A percentile compares a stretch with the other conserved stretches of the same genome.
Evolutionary conservation across 2,113 vertebrate species (phyloP).

Genomic region (Paramisgurnus dabryanus): DNA sequence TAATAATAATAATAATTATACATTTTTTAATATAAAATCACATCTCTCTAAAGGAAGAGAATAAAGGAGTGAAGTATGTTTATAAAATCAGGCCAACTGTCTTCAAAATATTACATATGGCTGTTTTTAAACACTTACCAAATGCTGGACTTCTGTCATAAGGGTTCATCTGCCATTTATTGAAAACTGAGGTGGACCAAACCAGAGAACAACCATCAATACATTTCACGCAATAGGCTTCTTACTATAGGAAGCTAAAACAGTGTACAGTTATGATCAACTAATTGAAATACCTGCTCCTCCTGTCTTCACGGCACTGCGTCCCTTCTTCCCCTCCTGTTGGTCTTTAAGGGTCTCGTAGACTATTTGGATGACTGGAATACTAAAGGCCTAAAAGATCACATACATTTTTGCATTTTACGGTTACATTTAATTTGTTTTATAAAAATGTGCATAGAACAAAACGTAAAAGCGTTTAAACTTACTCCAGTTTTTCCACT

Average conservation of each 20-base stretch:
- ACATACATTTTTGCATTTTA: background rate
- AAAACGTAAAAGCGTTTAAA: conserved; percentile 47
- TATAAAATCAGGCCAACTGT: background rate
- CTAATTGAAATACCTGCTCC: conserved; percentile 76
- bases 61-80: background rate
- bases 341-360: conserved; percentile 97
- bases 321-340: conserved; percentile 93
- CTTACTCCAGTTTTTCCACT: conserved; percentile 98
- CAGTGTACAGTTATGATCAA: too few relatives aligned
- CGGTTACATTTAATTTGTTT: background rate
- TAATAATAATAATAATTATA: background rate
- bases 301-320: conserved; percentile 87
- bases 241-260: too few relatives aligned
- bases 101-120: background rate
- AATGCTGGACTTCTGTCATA: conserved; percentile 95
- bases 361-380: conserved; percentile 97
- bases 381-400: conserved; percentile 87
- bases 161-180: conserved; percentile 98
- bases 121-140: conserved; percentile 76
- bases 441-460: background rate
- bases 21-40: too few relatives aligned
- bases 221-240: too few relatives aligned
- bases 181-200: conserved; percentile 81
- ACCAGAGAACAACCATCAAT: background rate
- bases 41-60: background rate